phyloP scores from a whole-genome alignment of 2,888 invertebrate species.

The Mythimna impura region DNA sequence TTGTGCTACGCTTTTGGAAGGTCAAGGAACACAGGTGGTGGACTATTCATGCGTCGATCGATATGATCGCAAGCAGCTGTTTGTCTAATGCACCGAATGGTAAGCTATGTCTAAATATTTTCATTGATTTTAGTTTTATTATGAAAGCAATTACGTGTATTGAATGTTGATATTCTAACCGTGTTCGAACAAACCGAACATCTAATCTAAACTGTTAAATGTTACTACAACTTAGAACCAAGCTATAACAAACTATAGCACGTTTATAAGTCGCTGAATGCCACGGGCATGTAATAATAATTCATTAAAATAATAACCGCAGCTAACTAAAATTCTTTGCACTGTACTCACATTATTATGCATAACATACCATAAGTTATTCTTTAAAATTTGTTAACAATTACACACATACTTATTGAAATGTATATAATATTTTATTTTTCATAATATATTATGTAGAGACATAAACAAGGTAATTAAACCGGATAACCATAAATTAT shows the following conservation, averaged over 20 bases:
- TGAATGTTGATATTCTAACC: constrained; percentile 21
- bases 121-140: constrained; percentile 40
- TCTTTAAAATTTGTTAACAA: constrained; percentile 33
- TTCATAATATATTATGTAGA: neutral
- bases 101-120: constrained; percentile 66
- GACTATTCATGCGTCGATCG: constrained; percentile 62
- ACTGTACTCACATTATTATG: constrained; percentile 27
- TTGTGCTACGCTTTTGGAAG: constrained; percentile 75
- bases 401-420: constrained; percentile 32
- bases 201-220: constrained; percentile 15
- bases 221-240: constrained; percentile 7
- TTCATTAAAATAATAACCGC: constrained; percentile 47
- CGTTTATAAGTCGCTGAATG: constrained; percentile 34
- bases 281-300: constrained; percentile 36
- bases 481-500: constrained; percentile 21
- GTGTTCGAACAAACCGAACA: neutral
- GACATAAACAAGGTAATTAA: constrained; percentile 17
- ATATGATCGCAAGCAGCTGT: constrained; percentile 59
- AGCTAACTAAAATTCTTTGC: constrained; percentile 38
- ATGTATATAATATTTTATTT: constrained; percentile 19
- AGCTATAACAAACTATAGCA: constrained; percentile 6
- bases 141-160: constrained; percentile 39
- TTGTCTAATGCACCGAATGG: constrained; percentile 64
- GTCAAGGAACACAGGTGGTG: constrained; percentile 74
- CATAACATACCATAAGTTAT: constrained; percentile 29